Evolutionary conservation across 1,140 invertebrate genomes (phyloP), one percentile per base, ranked within the genome.

Genomic region (Phthorimaea operculella): DNA sequence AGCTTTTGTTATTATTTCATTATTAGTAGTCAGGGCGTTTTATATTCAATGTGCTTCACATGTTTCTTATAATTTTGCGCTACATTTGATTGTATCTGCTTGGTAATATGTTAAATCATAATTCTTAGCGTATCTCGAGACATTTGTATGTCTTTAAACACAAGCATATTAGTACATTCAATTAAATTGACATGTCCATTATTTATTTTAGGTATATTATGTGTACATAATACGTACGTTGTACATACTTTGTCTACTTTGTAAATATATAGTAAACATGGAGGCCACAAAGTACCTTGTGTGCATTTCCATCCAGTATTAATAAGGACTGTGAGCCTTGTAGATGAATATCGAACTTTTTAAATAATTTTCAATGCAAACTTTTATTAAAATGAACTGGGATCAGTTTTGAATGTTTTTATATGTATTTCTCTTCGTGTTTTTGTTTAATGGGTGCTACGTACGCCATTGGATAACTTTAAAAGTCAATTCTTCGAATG

Each of bases 121-220:
- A 42, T 42, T 14, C 39, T 28, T 39, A 39, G 36, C 2, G 10
- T 39, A 39, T 58, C 28, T 47, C 33, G 49, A 69, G 64, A 69
- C 63, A 45, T 28, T 48, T 34, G 39, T 36, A 55, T 53, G 62
- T 71, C 64, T 66, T 63, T 65, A 68, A 72, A 66, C 63, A 56
- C 48, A 51, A 63, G 52, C 56, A 59, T 63, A 59, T 60, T 67
- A 66, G 63, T 60, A 64, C 68, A 67, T 79, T 76, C 74, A 80
- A 80, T 79, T 55, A 73, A 79, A 80, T 79, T 76, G 69, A 78
- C 60, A 77, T 75, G 75, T 79, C 67, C 66, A 66, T 74, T 80
- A 80, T 84, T 82, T 84, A 80, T 82, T 80, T 76, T 78, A 79
- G 68, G 65, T 68, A 60, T 68, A 65, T 68, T 69, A 16, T 62